Percentiles rank a stretch among this genome's conserved stretches.
Evolutionary conservation across 2,113 vertebrate species (phyloP).

Genomic region (Numenius arquata): DNA sequence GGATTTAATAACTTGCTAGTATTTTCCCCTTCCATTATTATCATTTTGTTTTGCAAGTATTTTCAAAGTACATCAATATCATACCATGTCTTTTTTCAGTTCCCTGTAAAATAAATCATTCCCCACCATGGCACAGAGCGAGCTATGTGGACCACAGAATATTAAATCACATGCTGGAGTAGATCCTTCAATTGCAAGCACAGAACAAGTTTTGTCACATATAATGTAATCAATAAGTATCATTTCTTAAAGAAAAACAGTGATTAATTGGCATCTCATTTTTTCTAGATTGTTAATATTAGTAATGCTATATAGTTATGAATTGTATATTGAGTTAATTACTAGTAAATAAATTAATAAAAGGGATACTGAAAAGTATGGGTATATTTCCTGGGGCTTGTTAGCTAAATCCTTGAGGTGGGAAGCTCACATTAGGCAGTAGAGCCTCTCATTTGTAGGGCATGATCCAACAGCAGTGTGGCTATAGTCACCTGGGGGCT

Average conservation of each 20-base stretch:
- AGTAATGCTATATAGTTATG: not conserved
- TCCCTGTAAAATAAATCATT: not conserved
- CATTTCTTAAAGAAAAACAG: not conserved
- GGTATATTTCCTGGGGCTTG: not conserved
- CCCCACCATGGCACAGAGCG: not conserved
- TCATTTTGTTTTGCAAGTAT: not conserved
- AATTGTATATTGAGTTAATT: not conserved
- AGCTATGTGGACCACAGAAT: not conserved
- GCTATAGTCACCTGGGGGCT: not conserved
- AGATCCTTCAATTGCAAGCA: not conserved
- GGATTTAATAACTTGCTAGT: not conserved
- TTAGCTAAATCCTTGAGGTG: not conserved
- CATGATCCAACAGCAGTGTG: not conserved
- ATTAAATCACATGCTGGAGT: not conserved
- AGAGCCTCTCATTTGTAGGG: not conserved
- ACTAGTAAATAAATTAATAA: not conserved
- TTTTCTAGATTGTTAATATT: not conserved
- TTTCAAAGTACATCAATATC: not conserved
- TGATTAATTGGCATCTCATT: not conserved
- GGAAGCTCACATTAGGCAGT: not conserved
- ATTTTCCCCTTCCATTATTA: not conserved
- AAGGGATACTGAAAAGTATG: not conserved
- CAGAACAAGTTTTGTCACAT: not conserved
- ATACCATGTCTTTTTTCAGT: not conserved
- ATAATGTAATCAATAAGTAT: not conserved